These are phyloP conservation scores for Eupithecia tripunctaria DNA, from an alignment of 2,888 invertebrate species.

Conservation along the genomic window DNA sequence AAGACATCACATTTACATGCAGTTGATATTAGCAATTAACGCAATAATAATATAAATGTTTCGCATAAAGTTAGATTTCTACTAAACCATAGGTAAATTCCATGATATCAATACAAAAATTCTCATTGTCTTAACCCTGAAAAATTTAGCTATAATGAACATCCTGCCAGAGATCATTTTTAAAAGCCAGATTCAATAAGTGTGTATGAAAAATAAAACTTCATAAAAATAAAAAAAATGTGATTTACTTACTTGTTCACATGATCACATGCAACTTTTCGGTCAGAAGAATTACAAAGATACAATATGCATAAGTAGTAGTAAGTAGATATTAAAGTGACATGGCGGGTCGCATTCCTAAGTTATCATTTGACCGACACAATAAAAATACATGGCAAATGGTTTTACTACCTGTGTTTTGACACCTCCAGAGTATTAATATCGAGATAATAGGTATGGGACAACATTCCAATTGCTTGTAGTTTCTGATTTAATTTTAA, in stretches of 20 bases:
- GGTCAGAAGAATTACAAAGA: background rate
- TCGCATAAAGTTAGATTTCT: background rate
- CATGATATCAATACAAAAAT: background rate
- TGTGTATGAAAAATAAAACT: background rate
- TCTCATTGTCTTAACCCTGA: background rate
- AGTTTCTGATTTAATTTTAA: constrained; percentile 2
- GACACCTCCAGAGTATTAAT: constrained; percentile 17
- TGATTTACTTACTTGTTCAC: background rate
- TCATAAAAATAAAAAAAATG: background rate
- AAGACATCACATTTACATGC: constrained; percentile 18
- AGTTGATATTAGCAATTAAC: constrained; percentile 14
- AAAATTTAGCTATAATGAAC: background rate
- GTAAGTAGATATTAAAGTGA: background rate
- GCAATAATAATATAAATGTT: constrained; percentile 20
- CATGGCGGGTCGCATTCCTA: constrained; percentile 1
- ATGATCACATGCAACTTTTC: background rate
- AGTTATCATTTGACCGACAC: constrained; percentile 12
- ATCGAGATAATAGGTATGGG: constrained; percentile 9
- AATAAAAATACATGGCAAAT: constrained; percentile 20
- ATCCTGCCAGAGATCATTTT: no score
- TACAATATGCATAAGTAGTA: background rate
- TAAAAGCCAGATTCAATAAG: background rate
- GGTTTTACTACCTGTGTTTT: constrained; percentile 17
- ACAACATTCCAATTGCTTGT: constrained; percentile 14
- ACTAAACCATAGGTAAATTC: background rate